Evolutionary conservation across 2,888 invertebrate species (phyloP), one percentile per base, ranked within the genome.

Genomic region (Molanna angustata): DNA sequence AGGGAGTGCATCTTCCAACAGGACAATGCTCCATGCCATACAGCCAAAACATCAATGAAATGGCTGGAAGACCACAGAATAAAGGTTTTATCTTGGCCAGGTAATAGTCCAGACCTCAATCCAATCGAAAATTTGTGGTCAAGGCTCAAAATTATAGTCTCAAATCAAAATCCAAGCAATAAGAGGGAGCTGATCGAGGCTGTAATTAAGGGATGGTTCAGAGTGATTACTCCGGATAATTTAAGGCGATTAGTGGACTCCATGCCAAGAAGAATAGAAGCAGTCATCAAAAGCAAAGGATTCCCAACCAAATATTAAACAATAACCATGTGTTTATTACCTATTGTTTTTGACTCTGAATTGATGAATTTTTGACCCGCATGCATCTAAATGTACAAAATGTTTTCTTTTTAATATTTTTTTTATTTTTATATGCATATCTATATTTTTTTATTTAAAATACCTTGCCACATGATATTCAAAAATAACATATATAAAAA

Each of bases 121-220:
- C 54, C 58, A 1, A 61, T 61, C 2, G 61, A 62, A 35, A 62
- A 61, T 43, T 35, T 61, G 9, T 61, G 61, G 62, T 55, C 60
- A 17, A 47, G 53, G n/a, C 50, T 60, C 47, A 49, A 39, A 41
- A 54, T 22, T 13, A 13, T 51, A 37, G 16, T 49, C 18, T 42
- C 35, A 2, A 16, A 14, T 27, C 27, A 42, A 3, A 49, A 43
- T 13, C 42, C 42, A 2, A 22, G 13, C 4, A 41, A 41, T 31
- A 42, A 49, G 37, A 40, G 16, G 41, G 19, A 40, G 14, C 13
- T 42, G 6, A 22, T 11, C 6, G 22, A 22, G 16, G 42, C 19
- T 4, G 21, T 42, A 27, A 27, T 27, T 7, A 27, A 27, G 27
- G 6, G 7, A 11, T 27, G 27, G 27, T 27, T 27, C 27, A 6